These are phyloP conservation scores for Melanotaenia trifasciata DNA, from an alignment of 2,797 vertebrate species.

Conservation along the genomic window DNA sequence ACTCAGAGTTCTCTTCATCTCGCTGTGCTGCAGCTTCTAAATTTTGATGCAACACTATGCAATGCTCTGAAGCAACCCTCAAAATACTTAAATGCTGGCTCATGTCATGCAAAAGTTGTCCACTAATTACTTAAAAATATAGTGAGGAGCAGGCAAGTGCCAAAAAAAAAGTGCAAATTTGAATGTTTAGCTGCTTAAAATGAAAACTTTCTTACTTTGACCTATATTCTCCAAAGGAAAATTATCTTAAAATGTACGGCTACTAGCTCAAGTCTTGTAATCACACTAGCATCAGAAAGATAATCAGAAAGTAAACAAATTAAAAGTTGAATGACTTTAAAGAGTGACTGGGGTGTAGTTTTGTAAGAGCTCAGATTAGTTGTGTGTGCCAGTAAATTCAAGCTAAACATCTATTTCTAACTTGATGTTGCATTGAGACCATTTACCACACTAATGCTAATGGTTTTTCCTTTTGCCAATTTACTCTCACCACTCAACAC, in stretches of 20 bases:
- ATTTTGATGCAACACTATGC: conserved; percentile 49
- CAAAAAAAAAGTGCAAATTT: conserved; percentile 3
- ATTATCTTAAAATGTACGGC: neutral
- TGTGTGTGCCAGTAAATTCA: neutral
- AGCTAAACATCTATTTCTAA: conserved; percentile 2
- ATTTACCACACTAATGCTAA: neutral
- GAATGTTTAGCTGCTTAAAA: neutral
- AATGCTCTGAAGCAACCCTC: conserved; percentile 13
- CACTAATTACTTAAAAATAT: neutral
- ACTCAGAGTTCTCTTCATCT: conserved; percentile 20
- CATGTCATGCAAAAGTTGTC: neutral
- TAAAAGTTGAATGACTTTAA: neutral
- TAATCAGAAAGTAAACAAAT: neutral
- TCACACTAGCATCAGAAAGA: neutral
- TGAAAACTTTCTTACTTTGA: neutral
- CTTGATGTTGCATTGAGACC: neutral
- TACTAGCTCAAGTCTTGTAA: neutral
- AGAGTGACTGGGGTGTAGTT: neutral
- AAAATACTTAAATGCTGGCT: conserved; percentile 5
- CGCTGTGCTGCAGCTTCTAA: conserved; percentile 1
- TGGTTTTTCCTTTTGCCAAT: conserved; percentile 11
- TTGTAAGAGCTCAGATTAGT: conserved; percentile 1
- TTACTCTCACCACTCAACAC: conserved; percentile 6
- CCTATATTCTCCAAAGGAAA: neutral
- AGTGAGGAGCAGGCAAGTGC: neutral